Percentiles rank a stretch among this genome's conserved stretches.
These are phyloP conservation scores for Phalanger gymnotis DNA, from an alignment of 2,797 vertebrate genomes.

Conservation along the genomic window DNA sequence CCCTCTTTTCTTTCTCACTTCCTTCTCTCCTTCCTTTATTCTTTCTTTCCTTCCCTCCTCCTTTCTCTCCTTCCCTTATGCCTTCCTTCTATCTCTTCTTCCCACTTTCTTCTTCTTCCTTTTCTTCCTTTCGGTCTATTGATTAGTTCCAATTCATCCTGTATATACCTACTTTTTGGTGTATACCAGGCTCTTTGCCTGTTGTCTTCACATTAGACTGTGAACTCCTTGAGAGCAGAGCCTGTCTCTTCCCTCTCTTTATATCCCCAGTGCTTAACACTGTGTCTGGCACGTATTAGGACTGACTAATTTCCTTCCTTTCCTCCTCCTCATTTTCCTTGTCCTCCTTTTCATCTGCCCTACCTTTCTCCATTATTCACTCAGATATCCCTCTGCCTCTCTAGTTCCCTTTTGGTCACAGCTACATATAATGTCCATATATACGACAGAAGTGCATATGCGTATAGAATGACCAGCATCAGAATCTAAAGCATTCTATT, in stretches of 20 bases:
- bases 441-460: not conserved
- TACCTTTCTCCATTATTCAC: not conserved
- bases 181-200: not conserved
- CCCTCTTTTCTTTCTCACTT: not conserved
- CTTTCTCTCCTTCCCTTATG: not conserved
- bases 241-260: not conserved
- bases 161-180: not conserved
- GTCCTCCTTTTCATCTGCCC: not conserved
- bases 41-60: not conserved
- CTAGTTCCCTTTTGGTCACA: not conserved
- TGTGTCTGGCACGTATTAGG: not conserved
- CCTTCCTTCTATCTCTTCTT: not conserved
- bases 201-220: not conserved
- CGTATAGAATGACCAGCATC: not conserved
- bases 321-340: not conserved
- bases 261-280: not conserved
- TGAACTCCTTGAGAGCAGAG: not conserved
- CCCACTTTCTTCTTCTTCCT: not conserved
- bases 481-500: slow-evolving; percentile 3
- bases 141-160: not conserved
- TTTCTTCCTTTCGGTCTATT: not conserved
- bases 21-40: not conserved
- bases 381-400: not conserved
- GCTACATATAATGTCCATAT: not conserved
- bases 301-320: not conserved